Base-by-base conservation (phyloP, 2,888 invertebrate genomes). In the Lasioglossum calceatum region DNA sequence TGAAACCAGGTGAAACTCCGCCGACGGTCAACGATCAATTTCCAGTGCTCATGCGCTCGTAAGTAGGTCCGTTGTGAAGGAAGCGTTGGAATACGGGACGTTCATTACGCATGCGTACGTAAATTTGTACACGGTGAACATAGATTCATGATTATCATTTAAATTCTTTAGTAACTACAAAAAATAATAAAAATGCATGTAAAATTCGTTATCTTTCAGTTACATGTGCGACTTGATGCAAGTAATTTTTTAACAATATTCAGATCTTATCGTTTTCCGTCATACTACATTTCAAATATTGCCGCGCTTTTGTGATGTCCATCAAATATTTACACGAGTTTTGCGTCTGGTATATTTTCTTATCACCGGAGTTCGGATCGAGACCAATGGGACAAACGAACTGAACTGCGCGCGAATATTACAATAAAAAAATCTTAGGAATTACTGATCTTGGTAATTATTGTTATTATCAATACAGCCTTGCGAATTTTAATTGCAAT, bases 351-450 rank as follows among this genome's bases (percentile, higher is more conserved):
- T 54, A 10, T 8, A 23, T 10, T 54, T 23, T 54, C 8, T 54
- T n/a, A 87, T 47, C 50, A 23, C 19, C 47, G 85, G 86, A 82
- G 86, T 64, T 8, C 7, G 85, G 70, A 86, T 71, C 23, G 5
- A 16, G 67, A 39, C 42, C 27, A 12, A 61, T 67, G 84, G 79
- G 88, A 89, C 78, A 44, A 16, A 42, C 32, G 80, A 78, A 84
- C 39, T 32, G 82, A 54, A 84, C 82, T 72, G 32, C 74, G 77
- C 86, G 79, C 81, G n/a, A 70, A 47, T 82, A 81, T 87, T 87
- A 10, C 44, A 44, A 44, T 44, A 44, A 44, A 44, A 19, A 82
- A 79, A 5, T 39, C 16, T 8, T 3, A 54, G 54, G 0, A 54
- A n/a, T 54, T n/a, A 10, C 23, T 54, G n/a, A 54, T 58, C 4